Base-by-base conservation (phyloP, 2,113 vertebrate species). In the Saiga tatarica region DNA sequence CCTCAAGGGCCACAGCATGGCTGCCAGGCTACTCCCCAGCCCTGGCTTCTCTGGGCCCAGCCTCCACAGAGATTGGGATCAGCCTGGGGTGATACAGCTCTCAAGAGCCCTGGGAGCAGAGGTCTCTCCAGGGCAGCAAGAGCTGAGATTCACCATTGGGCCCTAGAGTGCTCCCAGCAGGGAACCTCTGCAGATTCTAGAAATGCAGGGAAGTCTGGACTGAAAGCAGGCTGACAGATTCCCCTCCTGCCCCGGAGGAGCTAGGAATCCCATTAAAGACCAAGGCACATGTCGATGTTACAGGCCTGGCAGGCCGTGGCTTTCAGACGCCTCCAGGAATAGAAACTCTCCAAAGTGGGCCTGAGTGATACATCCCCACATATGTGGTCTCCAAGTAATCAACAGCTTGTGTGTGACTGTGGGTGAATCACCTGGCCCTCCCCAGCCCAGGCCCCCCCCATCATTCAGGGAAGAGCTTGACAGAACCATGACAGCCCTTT, bases 241-340 rank as follows among this genome's bases (percentile, higher is more conserved):
- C 8, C 9, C 25, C 30, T 8, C 13, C 0, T n/a, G 79, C 28
- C 12, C 67, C 0, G 25, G 45, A 52, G n/a, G 36, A 28, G 14
- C 33, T 2, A 10, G 79, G 17, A 26, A 57, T 10, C 25, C 36
- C 47, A 2, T 17, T 2, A 4, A 23, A 85, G 57, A 7, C 28
- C 0, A 21, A 23, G 17, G 60, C 82, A 6, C 0, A 0, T 9
- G 26, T 59, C 13, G 89, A 30, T 62, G 83, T 81, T 50, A 50
- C 13, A 50, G 74, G 59, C 6, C 2, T 0, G 11, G 12, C 17
- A 0, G 7, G 84, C 39, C n/a, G 15, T 50, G 87, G 57, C 97
- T 95, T 91, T 86, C 78, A 47, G 92, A 79, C 47, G 5, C 89
- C 91, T 89, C 33, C 57, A 87, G 87, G 53, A 96, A 96, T 25